Evolutionary conservation across 2,113 vertebrate species (phyloP).

Genomic region (Pongo abelii): DNA sequence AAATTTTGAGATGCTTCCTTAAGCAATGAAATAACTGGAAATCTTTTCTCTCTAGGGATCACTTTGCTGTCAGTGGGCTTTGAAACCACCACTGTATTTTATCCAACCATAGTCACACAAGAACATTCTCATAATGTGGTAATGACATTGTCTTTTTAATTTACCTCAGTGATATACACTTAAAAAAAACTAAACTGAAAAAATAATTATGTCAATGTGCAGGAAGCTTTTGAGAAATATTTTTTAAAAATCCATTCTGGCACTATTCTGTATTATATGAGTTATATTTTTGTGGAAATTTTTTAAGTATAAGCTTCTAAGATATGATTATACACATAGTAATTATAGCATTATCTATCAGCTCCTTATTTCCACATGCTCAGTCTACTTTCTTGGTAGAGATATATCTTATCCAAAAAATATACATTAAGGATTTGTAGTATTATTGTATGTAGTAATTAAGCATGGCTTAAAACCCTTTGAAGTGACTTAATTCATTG

Average conservation of each 20-base stretch:
- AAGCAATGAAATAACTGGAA: neutral
- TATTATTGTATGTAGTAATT: neutral
- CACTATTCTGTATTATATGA: neutral
- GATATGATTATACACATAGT: neutral
- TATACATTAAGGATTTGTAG: neutral
- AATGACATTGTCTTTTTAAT: conserved; percentile 10
- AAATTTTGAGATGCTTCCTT: neutral
- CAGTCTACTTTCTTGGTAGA: neutral
- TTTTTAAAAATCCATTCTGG: neutral
- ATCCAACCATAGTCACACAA: neutral
- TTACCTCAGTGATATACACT: neutral
- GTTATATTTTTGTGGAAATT: neutral
- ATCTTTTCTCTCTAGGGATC: neutral
- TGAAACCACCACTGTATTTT: neutral
- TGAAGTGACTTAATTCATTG: neutral
- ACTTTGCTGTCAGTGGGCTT: neutral
- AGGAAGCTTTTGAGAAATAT: neutral
- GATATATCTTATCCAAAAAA: neutral
- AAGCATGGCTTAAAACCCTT: neutral
- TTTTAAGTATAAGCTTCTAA: conserved; percentile 27
- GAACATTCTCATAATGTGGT: neutral
- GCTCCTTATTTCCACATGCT: neutral
- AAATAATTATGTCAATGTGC: neutral
- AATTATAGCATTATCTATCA: neutral
- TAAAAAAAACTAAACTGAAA: neutral